phyloP scores from a whole-genome alignment of 2,113 vertebrate genomes.

The Natator depressus region DNA sequence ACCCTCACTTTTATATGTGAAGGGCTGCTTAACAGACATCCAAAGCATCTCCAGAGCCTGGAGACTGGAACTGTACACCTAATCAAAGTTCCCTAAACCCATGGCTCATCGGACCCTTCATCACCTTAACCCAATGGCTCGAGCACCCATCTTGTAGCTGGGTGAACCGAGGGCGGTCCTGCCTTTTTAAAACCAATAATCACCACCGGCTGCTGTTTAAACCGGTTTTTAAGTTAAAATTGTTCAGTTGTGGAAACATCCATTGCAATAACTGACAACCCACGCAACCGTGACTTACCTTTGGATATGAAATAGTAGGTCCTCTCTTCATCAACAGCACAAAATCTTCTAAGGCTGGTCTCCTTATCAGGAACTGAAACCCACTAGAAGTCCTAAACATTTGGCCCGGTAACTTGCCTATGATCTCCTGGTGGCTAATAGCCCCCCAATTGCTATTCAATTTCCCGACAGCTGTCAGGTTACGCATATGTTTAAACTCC shows the following conservation, averaged over 20 bases:
- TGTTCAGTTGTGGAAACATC: background rate
- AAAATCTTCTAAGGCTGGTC: conserved; percentile 88
- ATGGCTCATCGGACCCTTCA: background rate
- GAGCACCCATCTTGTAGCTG: background rate
- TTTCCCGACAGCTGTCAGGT: conserved; percentile 54
- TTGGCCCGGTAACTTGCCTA: conserved; percentile 78
- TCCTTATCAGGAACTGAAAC: conserved; percentile 75
- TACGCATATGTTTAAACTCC: conserved; percentile 82
- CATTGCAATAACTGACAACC: background rate
- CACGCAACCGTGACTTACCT: conserved; percentile 73
- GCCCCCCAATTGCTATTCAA: conserved; percentile 78
- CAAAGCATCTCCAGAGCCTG: background rate
- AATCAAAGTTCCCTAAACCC: background rate
- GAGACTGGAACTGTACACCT: background rate
- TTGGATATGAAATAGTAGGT: conserved; percentile 87
- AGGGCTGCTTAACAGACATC: background rate
- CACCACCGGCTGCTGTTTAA: background rate
- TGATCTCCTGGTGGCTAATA: conserved; percentile 77
- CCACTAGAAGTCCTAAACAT: conserved; percentile 69
- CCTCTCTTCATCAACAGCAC: conserved; percentile 88
- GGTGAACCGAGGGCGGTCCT: background rate
- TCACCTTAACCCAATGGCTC: background rate
- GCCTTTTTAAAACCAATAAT: background rate
- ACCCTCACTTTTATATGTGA: background rate
- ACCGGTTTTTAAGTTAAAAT: background rate